These are phyloP conservation scores for Slavum lentiscoides DNA, from an alignment of 2,888 invertebrate genomes.

Conservation along the genomic window DNA sequence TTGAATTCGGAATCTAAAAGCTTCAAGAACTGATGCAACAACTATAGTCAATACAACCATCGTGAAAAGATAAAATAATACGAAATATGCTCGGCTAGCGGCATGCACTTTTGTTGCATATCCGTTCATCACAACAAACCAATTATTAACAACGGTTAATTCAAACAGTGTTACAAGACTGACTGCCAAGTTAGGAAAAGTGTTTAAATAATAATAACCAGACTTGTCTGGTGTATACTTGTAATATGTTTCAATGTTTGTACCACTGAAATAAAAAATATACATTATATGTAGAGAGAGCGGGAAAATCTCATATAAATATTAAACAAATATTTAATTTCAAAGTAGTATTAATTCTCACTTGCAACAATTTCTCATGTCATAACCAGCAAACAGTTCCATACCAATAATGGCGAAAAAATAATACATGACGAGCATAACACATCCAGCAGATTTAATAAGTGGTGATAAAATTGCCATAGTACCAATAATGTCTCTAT, in stretches of 20 bases:
- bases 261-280: conserved; percentile 66
- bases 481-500: conserved; percentile 81
- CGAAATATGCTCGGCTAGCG: conserved; percentile 81
- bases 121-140: conserved; percentile 91
- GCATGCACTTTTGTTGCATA: conserved; percentile 72
- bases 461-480: conserved; percentile 78
- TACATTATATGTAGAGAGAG: no score
- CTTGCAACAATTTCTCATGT: conserved; percentile 82
- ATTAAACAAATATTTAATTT: neutral
- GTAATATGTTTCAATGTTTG: conserved; percentile 84
- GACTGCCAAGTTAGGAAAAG: conserved; percentile 76
- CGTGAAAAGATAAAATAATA: conserved; percentile 84
- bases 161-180: conserved; percentile 85
- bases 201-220: conserved; percentile 86
- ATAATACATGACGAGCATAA: conserved; percentile 82
- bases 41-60: conserved; percentile 91
- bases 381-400: conserved; percentile 78
- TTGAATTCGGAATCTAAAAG: conserved; percentile 84
- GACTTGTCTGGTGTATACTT: conserved; percentile 68
- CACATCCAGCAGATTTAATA: conserved; percentile 76
- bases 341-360: conserved; percentile 64
- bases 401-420: conserved; percentile 89
- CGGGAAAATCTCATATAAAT: neutral
- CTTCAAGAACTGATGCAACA: conserved; percentile 85
- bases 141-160: conserved; percentile 87